Evolutionary conservation across 2,888 invertebrate genomes (phyloP), one percentile per base, ranked within the genome.

Genomic region (Nomada hirtipes): DNA sequence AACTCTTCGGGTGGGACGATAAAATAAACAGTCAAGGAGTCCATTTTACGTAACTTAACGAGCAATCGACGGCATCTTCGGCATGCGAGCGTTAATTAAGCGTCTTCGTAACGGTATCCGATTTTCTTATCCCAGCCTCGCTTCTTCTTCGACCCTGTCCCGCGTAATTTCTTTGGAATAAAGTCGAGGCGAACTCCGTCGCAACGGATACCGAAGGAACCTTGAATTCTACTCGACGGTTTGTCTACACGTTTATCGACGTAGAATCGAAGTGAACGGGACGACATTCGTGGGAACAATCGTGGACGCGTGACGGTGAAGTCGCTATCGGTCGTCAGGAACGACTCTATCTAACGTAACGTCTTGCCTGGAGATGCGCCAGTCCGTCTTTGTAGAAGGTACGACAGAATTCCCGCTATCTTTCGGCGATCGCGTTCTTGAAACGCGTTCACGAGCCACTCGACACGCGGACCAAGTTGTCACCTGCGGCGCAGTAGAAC

Each of bases 41-140:
- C 18, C 13, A 11, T 47, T 73, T 74, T 74, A 65, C 36, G 65
- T 59, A 74, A 74, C 50, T 23, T 74, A 65, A 74, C 65, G 57
- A 73, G 18, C 23, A 11, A 47, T 57, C 7, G 42, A 9, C 53
- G 7, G 61, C 18, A 29, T 18, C 50, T 65, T 36, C 20, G 55
- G 11, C 29, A 20, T 29, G 44, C 26, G 4, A 18, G 57, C 47
- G 65, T 50, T 74, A 74, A 74, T 74, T 65, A 65, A 74, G 9
- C 36, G 59, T 74, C 59, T 59, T 65, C 50, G 50, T 65, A 74
- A 73, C 57, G 36, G 23, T 13, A 2, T 50, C 55, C 53, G 29
- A 57, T 59, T 69, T 59, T 26, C 10, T 20, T 13, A 42, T 36
- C 60, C 26, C 68, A 44, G 10, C n/a, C 20, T 47, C 47, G 9